Evolutionary conservation across 2,113 vertebrate genomes (phyloP).

Genomic region (Barnardius zonarius): DNA sequence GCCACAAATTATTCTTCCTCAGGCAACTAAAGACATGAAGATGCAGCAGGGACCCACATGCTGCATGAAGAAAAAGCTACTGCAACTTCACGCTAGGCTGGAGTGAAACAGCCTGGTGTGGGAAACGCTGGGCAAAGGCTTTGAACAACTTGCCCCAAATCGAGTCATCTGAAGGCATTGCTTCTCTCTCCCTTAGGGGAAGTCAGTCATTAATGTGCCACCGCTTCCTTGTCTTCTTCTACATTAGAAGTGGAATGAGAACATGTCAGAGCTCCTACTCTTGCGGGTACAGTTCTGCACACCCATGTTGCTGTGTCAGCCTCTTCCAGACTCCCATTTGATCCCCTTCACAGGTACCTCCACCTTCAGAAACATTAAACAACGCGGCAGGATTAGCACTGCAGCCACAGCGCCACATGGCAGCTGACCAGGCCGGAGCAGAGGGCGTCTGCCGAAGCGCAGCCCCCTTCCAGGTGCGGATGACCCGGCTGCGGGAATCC

Average conservation of each 20-base stretch:
- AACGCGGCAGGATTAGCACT: not conserved
- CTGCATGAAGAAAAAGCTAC: not conserved
- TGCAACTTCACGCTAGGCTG: not conserved
- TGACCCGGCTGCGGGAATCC: not conserved
- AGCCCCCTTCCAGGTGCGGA: no score
- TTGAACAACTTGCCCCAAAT: not conserved
- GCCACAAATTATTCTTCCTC: not conserved
- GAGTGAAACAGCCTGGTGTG: not conserved
- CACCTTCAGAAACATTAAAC: not conserved
- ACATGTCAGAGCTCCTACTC: not conserved
- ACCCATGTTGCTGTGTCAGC: no score
- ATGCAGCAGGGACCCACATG: not conserved
- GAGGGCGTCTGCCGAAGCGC: no score
- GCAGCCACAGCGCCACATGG: not conserved
- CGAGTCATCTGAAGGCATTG: rapidly evolving
- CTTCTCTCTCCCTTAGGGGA: not conserved
- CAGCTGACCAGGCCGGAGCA: not conserved
- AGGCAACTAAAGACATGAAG: not conserved
- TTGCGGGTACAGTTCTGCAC: no score
- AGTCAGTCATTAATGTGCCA: not conserved
- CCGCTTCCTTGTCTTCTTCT: not conserved
- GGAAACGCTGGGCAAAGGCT: not conserved
- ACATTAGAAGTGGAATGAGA: not conserved
- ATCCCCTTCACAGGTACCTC: no score
- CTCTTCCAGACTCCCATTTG: not conserved